Evolutionary conservation across 2,888 invertebrate species (phyloP).

Genomic region (Aradus depressus): DNA sequence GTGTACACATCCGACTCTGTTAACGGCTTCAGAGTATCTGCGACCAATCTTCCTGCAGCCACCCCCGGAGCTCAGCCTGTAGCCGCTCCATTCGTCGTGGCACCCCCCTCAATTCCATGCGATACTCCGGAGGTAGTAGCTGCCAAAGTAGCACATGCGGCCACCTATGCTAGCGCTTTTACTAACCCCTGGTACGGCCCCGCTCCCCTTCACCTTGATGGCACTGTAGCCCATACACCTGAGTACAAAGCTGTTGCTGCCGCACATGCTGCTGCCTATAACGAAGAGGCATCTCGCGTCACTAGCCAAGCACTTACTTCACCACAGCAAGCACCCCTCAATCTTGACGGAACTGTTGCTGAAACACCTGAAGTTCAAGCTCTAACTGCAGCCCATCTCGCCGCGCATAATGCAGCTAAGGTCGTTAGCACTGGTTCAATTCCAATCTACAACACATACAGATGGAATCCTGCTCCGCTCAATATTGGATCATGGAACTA

Average conservation of each 20-base stretch:
- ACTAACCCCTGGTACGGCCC: too few species aligned
- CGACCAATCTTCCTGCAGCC: slow-evolving; percentile 55
- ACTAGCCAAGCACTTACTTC: slow-evolving; percentile 1
- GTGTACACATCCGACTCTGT: slow-evolving; percentile 50
- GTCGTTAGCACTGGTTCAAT: too few species aligned
- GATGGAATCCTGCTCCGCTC: too few species aligned
- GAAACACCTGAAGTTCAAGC: slow-evolving; percentile 18
- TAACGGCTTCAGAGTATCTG: slow-evolving; percentile 54
- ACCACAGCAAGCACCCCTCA: slow-evolving; percentile 9
- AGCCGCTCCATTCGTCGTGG: too few species aligned
- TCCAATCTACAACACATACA: too few species aligned
- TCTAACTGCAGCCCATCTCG: slow-evolving; percentile 8
- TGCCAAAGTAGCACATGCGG: slow-evolving; percentile 34
- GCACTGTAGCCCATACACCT: slow-evolving; percentile 23
- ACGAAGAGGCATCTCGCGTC: slow-evolving; percentile 5
- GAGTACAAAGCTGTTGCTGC: slow-evolving; percentile 18
- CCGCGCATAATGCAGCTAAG: not conserved
- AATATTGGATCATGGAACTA: too few species aligned
- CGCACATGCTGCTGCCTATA: slow-evolving; percentile 15
- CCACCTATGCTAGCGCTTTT: slow-evolving; percentile 21
- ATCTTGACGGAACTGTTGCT: slow-evolving; percentile 21
- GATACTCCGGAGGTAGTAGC: slow-evolving; percentile 42
- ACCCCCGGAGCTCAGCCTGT: too few species aligned
- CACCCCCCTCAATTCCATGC: slow-evolving; percentile 14
- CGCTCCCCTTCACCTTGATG: slow-evolving; percentile 18